These are phyloP conservation scores for Gambusia holbrooki DNA, from an alignment of 2,113 vertebrate genomes.

Conservation along the genomic window DNA sequence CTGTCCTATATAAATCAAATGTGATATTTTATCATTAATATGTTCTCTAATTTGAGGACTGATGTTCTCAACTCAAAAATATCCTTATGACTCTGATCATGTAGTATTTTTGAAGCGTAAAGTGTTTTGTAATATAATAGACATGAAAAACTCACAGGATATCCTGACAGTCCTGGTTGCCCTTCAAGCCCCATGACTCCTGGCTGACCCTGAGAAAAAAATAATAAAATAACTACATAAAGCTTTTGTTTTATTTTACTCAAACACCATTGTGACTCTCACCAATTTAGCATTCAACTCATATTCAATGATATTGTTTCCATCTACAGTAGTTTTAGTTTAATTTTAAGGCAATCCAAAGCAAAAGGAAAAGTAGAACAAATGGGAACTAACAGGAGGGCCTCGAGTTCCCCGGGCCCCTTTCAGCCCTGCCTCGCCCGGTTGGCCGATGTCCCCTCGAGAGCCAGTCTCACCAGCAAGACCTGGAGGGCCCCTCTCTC, in stretches of 20 bases:
- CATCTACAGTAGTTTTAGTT: neutral
- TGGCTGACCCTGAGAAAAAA: constrained; percentile 83
- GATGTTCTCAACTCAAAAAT: no score
- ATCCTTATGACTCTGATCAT: no score
- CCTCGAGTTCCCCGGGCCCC: constrained; percentile 94
- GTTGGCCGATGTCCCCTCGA: constrained; percentile 82
- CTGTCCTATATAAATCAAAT: constrained; percentile 15
- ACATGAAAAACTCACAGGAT: constrained; percentile 80
- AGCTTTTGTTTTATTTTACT: constrained; percentile 17
- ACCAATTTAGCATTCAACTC: neutral
- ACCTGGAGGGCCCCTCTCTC: constrained; percentile 87
- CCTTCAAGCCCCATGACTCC: constrained; percentile 90
- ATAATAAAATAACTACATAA: constrained; percentile 50
- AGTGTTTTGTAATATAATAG: neutral
- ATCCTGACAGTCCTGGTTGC: constrained; percentile 89
- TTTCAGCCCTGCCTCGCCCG: constrained; percentile 87
- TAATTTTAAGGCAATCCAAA: neutral
- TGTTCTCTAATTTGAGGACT: neutral
- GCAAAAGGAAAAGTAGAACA: neutral
- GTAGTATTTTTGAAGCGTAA: no score
- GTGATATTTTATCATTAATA: constrained; percentile 15
- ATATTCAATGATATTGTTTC: neutral
- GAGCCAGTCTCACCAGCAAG: constrained; percentile 85
- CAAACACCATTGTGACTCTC: neutral
- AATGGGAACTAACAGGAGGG: constrained; percentile 81